Evolutionary conservation across 37 sponge, comb jelly and placozoan genomes (phyloP).

Genomic region (Chondrosia reniformis): DNA sequence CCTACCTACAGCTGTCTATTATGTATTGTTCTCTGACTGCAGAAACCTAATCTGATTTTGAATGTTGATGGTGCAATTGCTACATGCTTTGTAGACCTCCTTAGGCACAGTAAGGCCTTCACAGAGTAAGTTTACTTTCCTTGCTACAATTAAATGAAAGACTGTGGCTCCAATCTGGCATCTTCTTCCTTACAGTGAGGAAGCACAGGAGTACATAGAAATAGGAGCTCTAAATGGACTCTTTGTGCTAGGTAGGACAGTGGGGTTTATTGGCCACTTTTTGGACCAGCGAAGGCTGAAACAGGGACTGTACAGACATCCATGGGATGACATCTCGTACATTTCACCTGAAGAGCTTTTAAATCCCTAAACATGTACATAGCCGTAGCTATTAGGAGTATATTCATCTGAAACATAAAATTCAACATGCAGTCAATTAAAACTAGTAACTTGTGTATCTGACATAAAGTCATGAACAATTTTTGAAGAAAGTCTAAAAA

Average conservation of each 20-base stretch:
- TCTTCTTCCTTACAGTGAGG: constrained; percentile 58
- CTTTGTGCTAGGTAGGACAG: constrained; percentile 92
- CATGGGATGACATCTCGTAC: constrained; percentile 99
- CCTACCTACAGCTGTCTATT: too few species aligned
- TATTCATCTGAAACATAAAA: too few species aligned
- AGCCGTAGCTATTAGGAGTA: too few species aligned
- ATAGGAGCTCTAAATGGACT: constrained; percentile 91
- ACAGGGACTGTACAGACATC: constrained; percentile 96
- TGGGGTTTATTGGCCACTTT: constrained; percentile 96
- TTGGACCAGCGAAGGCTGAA: constrained; percentile 94
- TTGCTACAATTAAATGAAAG: background rate
- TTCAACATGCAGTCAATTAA: too few species aligned
- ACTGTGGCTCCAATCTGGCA: background rate
- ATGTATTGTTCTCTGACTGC: background rate
- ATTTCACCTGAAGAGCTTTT: constrained; percentile 59
- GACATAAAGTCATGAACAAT: too few species aligned
- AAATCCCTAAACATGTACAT: too few species aligned
- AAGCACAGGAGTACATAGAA: constrained; percentile 84
- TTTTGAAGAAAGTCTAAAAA: too few species aligned
- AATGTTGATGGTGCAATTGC: constrained; percentile 98
- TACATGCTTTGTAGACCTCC: constrained; percentile 90
- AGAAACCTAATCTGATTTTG: constrained; percentile 97
- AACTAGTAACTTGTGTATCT: too few species aligned
- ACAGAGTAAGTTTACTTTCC: constrained; percentile 39
- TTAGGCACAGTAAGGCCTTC: constrained; percentile 84